A percentile compares a stretch with the other conserved stretches of the same genome.
phyloP scores from a whole-genome alignment of 2,888 invertebrate genomes.

The Bombylius major region DNA sequence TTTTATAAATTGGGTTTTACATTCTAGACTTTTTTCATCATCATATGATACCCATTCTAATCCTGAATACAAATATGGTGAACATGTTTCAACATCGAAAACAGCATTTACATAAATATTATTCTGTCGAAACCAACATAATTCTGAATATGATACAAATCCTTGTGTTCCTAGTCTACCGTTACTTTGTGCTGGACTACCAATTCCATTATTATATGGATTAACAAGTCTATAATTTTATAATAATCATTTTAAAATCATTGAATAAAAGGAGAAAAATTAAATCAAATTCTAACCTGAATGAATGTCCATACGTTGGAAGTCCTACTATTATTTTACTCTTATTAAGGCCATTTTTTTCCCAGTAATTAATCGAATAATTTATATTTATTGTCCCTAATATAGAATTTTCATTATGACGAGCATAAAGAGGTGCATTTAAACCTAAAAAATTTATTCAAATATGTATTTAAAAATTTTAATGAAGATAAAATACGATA shows the following conservation, averaged over 20 bases:
- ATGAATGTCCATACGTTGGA: slow-evolving; percentile 79
- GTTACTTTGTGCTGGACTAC: slow-evolving; percentile 56
- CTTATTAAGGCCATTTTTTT: slow-evolving; percentile 57
- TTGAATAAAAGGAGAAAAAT: background rate
- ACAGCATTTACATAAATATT: slow-evolving; percentile 40
- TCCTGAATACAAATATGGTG: slow-evolving; percentile 59
- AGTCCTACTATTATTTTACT: slow-evolving; percentile 72
- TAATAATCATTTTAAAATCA: background rate
- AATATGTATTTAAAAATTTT: background rate
- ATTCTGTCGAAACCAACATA: slow-evolving; percentile 51
- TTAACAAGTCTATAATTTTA: slow-evolving; percentile 45
- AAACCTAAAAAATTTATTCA: slow-evolving; percentile 38
- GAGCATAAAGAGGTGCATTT: slow-evolving; percentile 66
- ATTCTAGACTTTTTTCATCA: slow-evolving; percentile 51
- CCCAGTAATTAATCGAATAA: slow-evolving; percentile 68
- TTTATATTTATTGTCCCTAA: slow-evolving; percentile 66
- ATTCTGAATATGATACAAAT: slow-evolving; percentile 55
- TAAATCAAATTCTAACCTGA: slow-evolving; percentile 37
- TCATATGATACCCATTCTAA: slow-evolving; percentile 79
- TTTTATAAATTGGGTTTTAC: slow-evolving; percentile 53
- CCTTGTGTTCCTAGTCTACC: slow-evolving; percentile 57
- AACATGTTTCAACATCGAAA: slow-evolving; percentile 56
- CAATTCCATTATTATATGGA: slow-evolving; percentile 49
- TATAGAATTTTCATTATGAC: slow-evolving; percentile 47
- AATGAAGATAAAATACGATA: too few relatives aligned